These are phyloP conservation scores for Sternarchorhynchus goeldii DNA, from an alignment of 2,797 vertebrate genomes.

Conservation along the genomic window DNA sequence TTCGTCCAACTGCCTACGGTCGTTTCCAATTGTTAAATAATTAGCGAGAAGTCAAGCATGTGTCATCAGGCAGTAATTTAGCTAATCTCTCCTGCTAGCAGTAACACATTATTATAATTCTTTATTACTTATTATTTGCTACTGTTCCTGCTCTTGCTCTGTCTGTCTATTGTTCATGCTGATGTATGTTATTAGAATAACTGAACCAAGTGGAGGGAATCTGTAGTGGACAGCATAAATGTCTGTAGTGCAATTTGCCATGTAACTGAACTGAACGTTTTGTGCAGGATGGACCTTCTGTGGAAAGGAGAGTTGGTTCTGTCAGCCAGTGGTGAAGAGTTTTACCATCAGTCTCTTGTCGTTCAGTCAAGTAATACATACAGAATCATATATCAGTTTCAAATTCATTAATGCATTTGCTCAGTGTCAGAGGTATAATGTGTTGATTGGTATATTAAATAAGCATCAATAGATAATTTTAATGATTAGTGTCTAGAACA, in stretches of 20 bases:
- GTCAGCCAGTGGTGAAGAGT: neutral
- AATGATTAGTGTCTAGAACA: neutral
- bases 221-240: neutral
- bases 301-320: neutral
- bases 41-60: neutral
- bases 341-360: neutral
- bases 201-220: too few relatives aligned
- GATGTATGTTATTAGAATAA: neutral
- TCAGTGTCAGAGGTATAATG: conserved; percentile 3
- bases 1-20: conserved; percentile 1
- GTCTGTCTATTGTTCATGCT: conserved; percentile 1
- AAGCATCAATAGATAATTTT: too few relatives aligned
- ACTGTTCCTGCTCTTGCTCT: neutral
- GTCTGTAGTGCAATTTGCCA: neutral
- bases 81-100: neutral
- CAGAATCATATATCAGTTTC: conserved; percentile 18
- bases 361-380: neutral
- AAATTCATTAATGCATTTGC: conserved; percentile 8
- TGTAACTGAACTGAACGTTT: neutral
- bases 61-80: conserved; percentile 14
- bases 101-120: neutral
- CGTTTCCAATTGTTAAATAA: conserved; percentile 1
- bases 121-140: neutral
- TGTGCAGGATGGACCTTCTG: neutral
- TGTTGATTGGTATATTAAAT: conserved; percentile 25